Base-by-base conservation (phyloP, 2,113 vertebrate species). In the Zapus hudsonius region DNA sequence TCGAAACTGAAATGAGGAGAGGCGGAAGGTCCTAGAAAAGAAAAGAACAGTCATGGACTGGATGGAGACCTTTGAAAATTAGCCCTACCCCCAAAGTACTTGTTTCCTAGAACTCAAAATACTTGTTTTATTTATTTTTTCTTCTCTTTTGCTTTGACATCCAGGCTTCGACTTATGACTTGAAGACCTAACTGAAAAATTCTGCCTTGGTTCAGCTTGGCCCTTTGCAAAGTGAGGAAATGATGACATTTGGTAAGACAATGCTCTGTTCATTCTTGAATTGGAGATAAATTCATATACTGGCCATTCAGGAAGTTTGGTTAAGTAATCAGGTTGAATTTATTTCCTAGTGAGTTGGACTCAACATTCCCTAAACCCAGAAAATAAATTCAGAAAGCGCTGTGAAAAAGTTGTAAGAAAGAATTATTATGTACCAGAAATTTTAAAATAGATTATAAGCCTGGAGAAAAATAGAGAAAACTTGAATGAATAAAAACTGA, bases 1-100 rank as follows among this genome's bases (percentile, higher is more conserved):
- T 96, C 55, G 83, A 96, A 94, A 92, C 90, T 90, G 47, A 96
- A 96, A 95, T 73, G 79, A 93, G 70, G 74, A 90, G 80, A 90
- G 87, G 94, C 70, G 16, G 94, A 67, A 87, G 78, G 70, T n/a
- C 73, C 79, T 79, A 83, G 64, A 87, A 78, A 85, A 59, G 94
- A 93, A 76, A 36, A 63, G 64, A 72, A 44, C 67, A 70, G 66
- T 31, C 44, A 36, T 2, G 17, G 79, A 74, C 40, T 1, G 0
- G 66, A 78, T 12, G 70, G 67, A 80, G 91, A 79, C 40, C 81
- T 91, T 89, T 70, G 87, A 85, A 91, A 84, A 80, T 87, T 20
- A 88, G 36, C 78, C 87, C n/a, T 70, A 67, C 23, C 7, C 69
- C 27, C 52, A 84, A 83, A 47, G 44, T 33, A 11, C 57, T 59